Evolutionary conservation across 2,797 vertebrate species (phyloP).

Genomic region (Pipistrellus pygmaeus): DNA sequence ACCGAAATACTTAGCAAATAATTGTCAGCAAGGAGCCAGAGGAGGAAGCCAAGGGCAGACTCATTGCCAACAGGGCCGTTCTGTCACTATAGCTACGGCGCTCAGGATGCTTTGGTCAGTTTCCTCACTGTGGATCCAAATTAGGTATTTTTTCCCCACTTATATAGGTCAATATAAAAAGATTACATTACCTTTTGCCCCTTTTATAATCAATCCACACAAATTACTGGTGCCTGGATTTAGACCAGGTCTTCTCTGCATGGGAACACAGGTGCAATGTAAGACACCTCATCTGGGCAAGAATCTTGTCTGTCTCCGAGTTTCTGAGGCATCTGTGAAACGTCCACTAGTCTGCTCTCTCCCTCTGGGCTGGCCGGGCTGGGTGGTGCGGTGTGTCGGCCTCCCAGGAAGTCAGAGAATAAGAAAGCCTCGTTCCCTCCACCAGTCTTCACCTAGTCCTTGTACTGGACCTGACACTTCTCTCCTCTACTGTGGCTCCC

Average conservation of each 20-base stretch:
- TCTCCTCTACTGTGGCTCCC: neutral
- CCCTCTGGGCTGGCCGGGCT: too few species aligned
- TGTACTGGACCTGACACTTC: neutral
- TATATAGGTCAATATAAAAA: neutral
- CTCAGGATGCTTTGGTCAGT: neutral
- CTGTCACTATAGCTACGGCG: neutral
- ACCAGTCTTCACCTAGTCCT: neutral
- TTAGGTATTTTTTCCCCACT: neutral
- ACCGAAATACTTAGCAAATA: conserved; percentile 67
- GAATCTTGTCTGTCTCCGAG: neutral
- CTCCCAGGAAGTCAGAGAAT: neutral
- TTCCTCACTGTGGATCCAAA: neutral
- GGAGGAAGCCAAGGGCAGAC: conserved; percentile 68
- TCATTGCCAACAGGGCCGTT: neutral
- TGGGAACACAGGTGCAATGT: neutral
- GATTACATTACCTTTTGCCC: neutral
- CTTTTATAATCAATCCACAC: neutral
- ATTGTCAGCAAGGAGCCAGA: conserved; percentile 63
- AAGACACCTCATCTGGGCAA: neutral
- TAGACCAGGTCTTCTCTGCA: neutral
- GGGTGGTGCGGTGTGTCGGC: too few species aligned
- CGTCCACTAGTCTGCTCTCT: neutral
- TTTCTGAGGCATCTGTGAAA: neutral
- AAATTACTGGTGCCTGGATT: neutral
- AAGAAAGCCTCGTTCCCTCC: neutral